phyloP scores from a whole-genome alignment of 2,888 invertebrate species.

The Drosophila atripex region DNA sequence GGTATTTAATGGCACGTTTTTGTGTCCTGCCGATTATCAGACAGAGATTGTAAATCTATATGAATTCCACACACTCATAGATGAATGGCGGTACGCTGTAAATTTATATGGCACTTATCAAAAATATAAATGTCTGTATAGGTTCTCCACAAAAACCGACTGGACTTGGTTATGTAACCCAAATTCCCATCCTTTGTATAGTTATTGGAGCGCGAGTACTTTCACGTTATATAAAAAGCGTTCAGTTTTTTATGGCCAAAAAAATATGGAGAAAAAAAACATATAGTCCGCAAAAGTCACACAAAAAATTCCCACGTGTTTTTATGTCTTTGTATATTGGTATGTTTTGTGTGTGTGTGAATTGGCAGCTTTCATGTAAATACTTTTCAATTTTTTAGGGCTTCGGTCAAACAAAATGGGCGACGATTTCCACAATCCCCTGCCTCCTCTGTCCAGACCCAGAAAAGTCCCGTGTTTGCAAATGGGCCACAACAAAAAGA shows the following conservation, averaged over 20 bases:
- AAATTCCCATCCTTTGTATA: slow-evolving; percentile 49
- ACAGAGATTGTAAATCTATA: slow-evolving; percentile 8
- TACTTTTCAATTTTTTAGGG: slow-evolving; percentile 53
- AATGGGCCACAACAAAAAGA: slow-evolving; percentile 46
- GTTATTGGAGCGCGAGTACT: slow-evolving; percentile 67
- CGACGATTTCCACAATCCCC: slow-evolving; percentile 24
- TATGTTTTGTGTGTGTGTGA: slow-evolving; percentile 12
- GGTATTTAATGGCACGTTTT: slow-evolving; percentile 32
- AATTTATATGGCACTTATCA: slow-evolving; percentile 39
- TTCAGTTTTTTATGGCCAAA: slow-evolving; percentile 49
- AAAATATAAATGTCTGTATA: slow-evolving; percentile 49
- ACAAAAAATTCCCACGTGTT: slow-evolving; percentile 32
- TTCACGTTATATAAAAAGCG: slow-evolving; percentile 34
- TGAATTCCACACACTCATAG: slow-evolving; percentile 6
- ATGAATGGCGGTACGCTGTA: background rate
- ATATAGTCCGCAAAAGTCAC: slow-evolving; percentile 58
- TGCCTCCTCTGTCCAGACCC: background rate
- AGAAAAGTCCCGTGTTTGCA: slow-evolving; percentile 27
- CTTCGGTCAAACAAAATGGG: slow-evolving; percentile 46
- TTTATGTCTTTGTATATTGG: slow-evolving; percentile 7
- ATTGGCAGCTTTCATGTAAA: slow-evolving; percentile 64
- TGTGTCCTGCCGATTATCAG: slow-evolving; percentile 29
- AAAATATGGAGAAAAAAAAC: slow-evolving; percentile 28
- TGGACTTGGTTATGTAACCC: slow-evolving; percentile 50
- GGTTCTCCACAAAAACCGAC: slow-evolving; percentile 30